These are phyloP conservation scores for Paracanthobrama guichenoti DNA, from an alignment of 2,113 vertebrate species.

Conservation along the genomic window DNA sequence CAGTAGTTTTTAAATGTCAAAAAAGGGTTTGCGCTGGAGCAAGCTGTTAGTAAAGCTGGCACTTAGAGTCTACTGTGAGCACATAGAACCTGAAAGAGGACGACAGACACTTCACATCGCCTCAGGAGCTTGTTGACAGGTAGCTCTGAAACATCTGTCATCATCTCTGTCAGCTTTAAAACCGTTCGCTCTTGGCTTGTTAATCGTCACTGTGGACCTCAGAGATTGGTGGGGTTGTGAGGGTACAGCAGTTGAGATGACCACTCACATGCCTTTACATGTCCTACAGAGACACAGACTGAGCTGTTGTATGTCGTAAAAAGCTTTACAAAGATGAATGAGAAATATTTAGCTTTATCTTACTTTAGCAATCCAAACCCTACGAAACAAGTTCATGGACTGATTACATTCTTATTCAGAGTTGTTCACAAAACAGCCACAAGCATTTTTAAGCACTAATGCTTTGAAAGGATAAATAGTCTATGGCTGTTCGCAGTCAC, in stretches of 20 bases:
- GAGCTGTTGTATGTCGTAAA: neutral
- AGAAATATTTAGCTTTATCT: neutral
- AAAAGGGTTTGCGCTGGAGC: too few species aligned
- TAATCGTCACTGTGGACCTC: constrained; percentile 17
- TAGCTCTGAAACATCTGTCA: constrained; percentile 36
- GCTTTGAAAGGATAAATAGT: constrained; percentile 9
- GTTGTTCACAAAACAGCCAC: constrained; percentile 8
- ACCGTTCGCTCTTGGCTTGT: neutral
- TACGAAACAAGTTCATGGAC: neutral
- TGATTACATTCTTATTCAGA: neutral
- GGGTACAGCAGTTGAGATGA: neutral
- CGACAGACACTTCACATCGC: constrained; percentile 25
- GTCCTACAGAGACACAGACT: neutral
- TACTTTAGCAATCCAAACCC: neutral
- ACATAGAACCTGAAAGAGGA: constrained; percentile 1
- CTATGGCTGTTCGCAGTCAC: constrained; percentile 24
- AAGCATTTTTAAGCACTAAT: constrained; percentile 23
- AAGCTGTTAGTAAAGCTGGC: too few species aligned
- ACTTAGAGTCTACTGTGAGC: neutral
- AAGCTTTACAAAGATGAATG: neutral
- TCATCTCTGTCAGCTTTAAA: constrained; percentile 9
- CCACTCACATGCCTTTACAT: constrained; percentile 19
- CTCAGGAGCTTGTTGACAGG: constrained; percentile 2
- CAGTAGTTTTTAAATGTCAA: too few species aligned
- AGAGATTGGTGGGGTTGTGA: constrained; percentile 11